Base-by-base conservation (phyloP, 2,888 invertebrate genomes). In the Troides aeacus region DNA sequence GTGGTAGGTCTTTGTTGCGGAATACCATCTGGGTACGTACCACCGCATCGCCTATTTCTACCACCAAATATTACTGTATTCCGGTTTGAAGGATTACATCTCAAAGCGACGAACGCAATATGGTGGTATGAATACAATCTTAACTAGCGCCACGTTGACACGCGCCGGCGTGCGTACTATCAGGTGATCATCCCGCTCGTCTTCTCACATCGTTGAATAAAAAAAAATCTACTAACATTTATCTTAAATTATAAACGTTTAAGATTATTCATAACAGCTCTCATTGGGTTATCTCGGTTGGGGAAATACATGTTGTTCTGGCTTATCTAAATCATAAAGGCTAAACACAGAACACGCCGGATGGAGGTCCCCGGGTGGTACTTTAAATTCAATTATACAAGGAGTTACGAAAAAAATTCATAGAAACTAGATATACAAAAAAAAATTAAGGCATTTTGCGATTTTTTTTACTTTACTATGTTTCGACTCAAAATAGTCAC, bases 371-470 rank as follows among this genome's bases (percentile, higher is more conserved):
- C 63, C 59, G 63, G 46, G 63, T 59, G 59, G 64, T 60, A 30
- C 68, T 68, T 68, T 64, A 68, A 68, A 68, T 68, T 68, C 68
- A 68, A 63, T 68, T 68, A 68, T 59, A 64, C 68, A 64, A 59
- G 23, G 39, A 68, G 63, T 50, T 64, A 68, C 68, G 63, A 68
- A 68, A 15, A 62, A 62, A 24, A 24, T 57, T 0, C 60, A 66
- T 3, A 58, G 21, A 64, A 56, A 30, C 50, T 46, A 46, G 15
- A 46, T 12, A 46, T 46, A 12, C 12, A 46, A 12, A 46, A 46
- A 39, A 39, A 46, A 46, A 15, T 12, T 46, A 15, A 46, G 2
- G 3, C 15, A 1, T 3, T 46, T 17, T 12, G 46, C 0, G 46
- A 1, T 2, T 12, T 46, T 12, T 15, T 46, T 0, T 15, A 15